Evolutionary conservation across 2,888 invertebrate species (phyloP).

Genomic region (Mycogona germanica): DNA sequence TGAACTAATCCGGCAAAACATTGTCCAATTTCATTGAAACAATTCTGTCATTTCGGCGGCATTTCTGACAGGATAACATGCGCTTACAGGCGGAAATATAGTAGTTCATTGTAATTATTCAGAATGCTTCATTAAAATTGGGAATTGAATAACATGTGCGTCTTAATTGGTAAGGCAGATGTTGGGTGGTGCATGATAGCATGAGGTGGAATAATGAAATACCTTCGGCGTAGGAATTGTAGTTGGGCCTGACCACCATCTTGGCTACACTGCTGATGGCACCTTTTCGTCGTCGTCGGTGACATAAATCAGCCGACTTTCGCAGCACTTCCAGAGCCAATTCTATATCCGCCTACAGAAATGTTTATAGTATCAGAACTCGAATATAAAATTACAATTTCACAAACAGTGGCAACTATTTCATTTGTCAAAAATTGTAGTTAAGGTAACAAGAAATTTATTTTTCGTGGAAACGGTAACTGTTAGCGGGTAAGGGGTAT

Average conservation of each 20-base stretch:
- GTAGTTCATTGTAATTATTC: neutral
- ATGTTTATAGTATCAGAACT: neutral
- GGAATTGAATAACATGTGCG: neutral
- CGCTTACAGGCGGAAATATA: neutral
- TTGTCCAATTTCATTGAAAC: too few species aligned
- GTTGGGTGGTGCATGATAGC: too few species aligned
- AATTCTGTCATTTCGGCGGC: too few species aligned
- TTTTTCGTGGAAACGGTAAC: neutral
- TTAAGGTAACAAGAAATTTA: conserved; percentile 5
- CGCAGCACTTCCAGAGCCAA: conserved; percentile 62
- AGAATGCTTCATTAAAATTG: neutral
- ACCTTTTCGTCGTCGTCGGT: conserved; percentile 48
- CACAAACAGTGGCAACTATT: conserved; percentile 8
- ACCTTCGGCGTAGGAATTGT: conserved; percentile 57
- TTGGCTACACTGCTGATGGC: conserved; percentile 65
- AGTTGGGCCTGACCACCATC: conserved; percentile 61
- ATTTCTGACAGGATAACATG: neutral
- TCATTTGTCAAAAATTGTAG: conserved; percentile 10
- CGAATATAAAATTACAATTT: conserved; percentile 7
- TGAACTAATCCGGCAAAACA: too few species aligned
- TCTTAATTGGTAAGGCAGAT: too few species aligned
- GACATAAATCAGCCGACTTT: conserved; percentile 63
- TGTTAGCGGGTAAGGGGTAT: conserved; percentile 4
- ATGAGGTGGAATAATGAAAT: too few species aligned
- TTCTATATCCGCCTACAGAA: conserved; percentile 49